Conservation (phyloP, 2,113 vertebrate species). For the Tringa solitaria region DNA sequence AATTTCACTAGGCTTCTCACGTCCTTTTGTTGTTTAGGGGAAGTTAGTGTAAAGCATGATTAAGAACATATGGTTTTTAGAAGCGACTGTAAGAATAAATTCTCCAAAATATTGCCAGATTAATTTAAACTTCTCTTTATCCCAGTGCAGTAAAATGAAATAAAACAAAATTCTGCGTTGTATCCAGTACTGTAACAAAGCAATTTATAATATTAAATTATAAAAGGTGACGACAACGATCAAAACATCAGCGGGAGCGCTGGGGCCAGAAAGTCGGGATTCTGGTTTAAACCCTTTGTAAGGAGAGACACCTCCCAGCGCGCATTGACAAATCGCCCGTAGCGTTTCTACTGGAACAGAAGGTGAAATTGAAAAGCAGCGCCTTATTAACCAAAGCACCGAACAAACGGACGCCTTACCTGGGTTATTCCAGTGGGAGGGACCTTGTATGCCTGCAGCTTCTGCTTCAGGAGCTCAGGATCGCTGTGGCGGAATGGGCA, state of each 20-base stretch:
- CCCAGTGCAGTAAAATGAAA: neutral
- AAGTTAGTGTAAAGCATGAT: neutral
- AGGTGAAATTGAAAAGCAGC: neutral
- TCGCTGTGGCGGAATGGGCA: constrained; percentile 97
- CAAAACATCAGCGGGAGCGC: neutral
- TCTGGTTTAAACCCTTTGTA: neutral
- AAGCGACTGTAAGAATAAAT: neutral
- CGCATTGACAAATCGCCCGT: neutral
- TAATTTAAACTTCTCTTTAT: constrained; percentile 25
- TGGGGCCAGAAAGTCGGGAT: neutral
- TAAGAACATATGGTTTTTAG: neutral
- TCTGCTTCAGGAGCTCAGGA: constrained; percentile 92
- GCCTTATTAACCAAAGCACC: neutral
- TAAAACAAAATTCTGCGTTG: neutral
- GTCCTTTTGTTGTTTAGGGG: neutral
- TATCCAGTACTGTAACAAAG: neutral
- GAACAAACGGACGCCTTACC: constrained; percentile 72
- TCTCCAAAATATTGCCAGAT: constrained; percentile 20
- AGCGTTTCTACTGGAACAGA: neutral
- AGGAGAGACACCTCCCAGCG: neutral
- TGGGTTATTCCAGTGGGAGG: constrained; percentile 83
- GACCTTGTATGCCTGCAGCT: constrained; percentile 90
- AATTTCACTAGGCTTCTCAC: neutral
- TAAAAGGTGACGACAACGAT: neutral
- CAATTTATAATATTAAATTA: neutral